Evolutionary conservation across 1,140 invertebrate genomes (phyloP), one percentile per base, ranked within the genome.

Genomic region (Drosophila repletoides): DNA sequence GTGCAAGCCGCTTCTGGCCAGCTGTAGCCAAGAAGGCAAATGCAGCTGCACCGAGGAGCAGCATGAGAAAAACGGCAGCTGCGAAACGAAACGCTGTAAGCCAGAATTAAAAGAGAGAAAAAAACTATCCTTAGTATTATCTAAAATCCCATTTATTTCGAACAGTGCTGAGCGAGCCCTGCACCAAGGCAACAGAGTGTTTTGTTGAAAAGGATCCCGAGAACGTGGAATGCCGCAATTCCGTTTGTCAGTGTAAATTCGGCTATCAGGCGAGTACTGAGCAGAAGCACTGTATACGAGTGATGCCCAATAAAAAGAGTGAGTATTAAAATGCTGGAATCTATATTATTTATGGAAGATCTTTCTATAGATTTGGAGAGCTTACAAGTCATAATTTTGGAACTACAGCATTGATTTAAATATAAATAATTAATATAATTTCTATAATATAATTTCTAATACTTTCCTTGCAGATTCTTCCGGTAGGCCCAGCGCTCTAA

Each of bases 171-270:
- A 88, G 90, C 6, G 90, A 91, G 22, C 12, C 65, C 0, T 92
- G 92, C 49, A 55, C 71, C 0, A 88, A 91, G 4, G 90, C 79
- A 19, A 91, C 91, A 15, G 76, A 92, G 45, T 92, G 92, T 51
- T 92, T 69, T 64, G 67, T 91, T 1, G 61, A 65, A 2, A 89
- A 88, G 7, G 71, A 89, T 14, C 83, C 90, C 0, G 88, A 91
- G 12, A 71, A 79, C 10, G 90, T 91, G 0, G 91, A 91, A 5
- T 92, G 92, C 49, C 81, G 92, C 5, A 92, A 92, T 67, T 90
- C 91, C 0, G 52, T 91, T 1, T 92, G 92, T 22, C 91, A 92
- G 49, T 92, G 92, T 51, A 88, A 90, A 51, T 90, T 92, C 48
- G 71, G 89, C 5, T 91, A 87, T 49, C 86, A 90, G 0, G 90